Base-by-base conservation (phyloP, 2,113 vertebrate species). In the Xiphophorus hellerii region DNA sequence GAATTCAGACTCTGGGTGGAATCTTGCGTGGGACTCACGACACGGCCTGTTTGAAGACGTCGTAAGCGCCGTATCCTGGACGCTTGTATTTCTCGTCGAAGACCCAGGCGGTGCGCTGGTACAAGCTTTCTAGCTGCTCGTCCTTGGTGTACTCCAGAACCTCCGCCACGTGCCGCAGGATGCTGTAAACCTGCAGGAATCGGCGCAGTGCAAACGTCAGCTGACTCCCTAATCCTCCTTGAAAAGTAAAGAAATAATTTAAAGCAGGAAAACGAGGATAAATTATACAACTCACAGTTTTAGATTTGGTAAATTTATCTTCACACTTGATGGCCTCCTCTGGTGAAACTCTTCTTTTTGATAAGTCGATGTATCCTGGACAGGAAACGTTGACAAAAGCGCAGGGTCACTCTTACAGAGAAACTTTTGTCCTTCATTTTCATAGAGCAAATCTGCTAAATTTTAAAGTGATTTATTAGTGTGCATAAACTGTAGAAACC, bases 221-320 rank as follows among this genome's bases (percentile, higher is more conserved):
- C 31, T 22, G 62, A 22, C 14, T 1, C 12, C 11, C 3, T 1
- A 31, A 9, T 20, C 12, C 14, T 5, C 31, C 29, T 31, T 4
- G 3, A 28, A 0, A 14, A 28, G 9, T 44, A 14, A 30, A 11
- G 27, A 8, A 44, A 17, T 25, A 39, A 4, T 22, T 44, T n/a
- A 1, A 30, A 27, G 9, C 11, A 58, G 42, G 51, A 15, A 22
- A 66, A 37, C 5, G 28, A 5, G 33, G 27, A 33, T 20, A 37
- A 27, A 4, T 17, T 1, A 4, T 25, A 31, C 1, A 25, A 93
- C 97, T 97, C 93, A 98, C 98, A 83, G 98, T 99, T 96, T 99
- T 99, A 17, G 97, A 98, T 93, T 99, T 99, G 89, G 98, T 99
- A 90, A 98, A 99, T 92, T 99, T 99, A 86, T 99, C 98, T 94